Evolutionary conservation across 1,140 invertebrate genomes (phyloP).

Genomic region (Vollenhovia emeryi): DNA sequence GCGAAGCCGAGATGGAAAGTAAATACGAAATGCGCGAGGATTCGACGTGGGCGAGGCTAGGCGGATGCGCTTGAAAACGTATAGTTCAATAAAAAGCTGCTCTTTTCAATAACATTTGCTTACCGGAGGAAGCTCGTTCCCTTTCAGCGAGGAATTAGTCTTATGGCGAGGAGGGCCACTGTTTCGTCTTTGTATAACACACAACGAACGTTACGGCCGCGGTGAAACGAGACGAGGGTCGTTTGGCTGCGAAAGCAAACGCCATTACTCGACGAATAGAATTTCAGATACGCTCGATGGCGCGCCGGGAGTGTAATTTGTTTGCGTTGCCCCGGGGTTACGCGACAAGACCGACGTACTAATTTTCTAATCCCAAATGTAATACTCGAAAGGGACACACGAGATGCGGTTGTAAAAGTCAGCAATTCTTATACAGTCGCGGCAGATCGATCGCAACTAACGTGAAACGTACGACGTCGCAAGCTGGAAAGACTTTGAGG

Average conservation of each 20-base stretch:
- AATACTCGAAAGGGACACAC: not conserved
- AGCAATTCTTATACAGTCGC: not conserved
- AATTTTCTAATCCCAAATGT: conserved; percentile 15
- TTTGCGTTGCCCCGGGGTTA: conserved; percentile 35
- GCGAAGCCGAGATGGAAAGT: not conserved
- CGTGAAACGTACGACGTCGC: not conserved
- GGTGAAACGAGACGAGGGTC: conserved; percentile 47
- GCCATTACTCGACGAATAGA: conserved; percentile 71
- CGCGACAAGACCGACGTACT: not conserved
- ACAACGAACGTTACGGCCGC: not conserved
- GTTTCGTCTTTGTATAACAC: not conserved
- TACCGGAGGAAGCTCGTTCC: not conserved
- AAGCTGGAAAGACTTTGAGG: not conserved
- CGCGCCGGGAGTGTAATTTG: conserved; percentile 47
- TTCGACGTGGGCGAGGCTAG: not conserved
- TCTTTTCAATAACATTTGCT: not conserved
- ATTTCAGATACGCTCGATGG: conserved; percentile 68
- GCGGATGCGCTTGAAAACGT: not conserved
- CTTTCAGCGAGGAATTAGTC: not conserved
- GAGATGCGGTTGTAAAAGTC: not conserved
- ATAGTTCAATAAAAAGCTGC: not conserved
- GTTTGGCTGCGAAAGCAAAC: conserved; percentile 43
- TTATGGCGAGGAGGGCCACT: too few species aligned
- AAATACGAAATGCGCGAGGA: not conserved
- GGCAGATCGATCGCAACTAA: not conserved